These are phyloP conservation scores for Dryoscopus gambensis DNA, from an alignment of 2,113 vertebrate genomes.

Conservation along the genomic window DNA sequence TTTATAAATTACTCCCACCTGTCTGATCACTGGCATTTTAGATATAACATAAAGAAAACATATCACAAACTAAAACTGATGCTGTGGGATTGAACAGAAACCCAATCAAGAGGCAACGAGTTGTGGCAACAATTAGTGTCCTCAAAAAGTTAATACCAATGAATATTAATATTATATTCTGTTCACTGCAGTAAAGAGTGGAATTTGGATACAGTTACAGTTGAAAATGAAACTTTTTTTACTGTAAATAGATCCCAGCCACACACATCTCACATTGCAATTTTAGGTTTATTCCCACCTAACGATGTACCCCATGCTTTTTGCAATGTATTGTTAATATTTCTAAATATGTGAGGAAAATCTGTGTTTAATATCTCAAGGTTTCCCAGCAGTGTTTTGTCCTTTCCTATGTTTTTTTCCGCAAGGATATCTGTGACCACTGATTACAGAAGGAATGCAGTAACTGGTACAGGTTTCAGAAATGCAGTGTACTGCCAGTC, in stretches of 20 bases:
- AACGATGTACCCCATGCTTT: background rate
- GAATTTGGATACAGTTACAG: background rate
- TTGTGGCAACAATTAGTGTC: background rate
- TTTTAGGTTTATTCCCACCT: background rate
- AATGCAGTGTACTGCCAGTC: constrained; percentile 12
- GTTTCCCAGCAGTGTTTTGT: background rate
- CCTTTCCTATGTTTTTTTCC: background rate
- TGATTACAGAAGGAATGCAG: constrained; percentile 15
- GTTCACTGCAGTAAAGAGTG: background rate
- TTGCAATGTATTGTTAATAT: background rate
- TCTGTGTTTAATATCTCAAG: background rate
- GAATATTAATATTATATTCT: background rate
- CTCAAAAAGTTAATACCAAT: background rate
- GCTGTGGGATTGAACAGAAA: background rate
- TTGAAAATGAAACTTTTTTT: background rate
- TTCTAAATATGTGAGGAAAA: background rate
- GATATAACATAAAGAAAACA: background rate
- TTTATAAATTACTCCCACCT: background rate
- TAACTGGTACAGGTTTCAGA: constrained; percentile 24
- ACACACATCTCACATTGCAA: background rate
- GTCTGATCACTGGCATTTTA: background rate
- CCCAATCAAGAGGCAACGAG: background rate
- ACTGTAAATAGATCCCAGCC: background rate
- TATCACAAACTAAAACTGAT: background rate
- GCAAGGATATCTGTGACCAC: background rate